These are phyloP conservation scores for Oscheius sp. DNA, from an alignment of 2,888 invertebrate species.

Conservation along the genomic window DNA sequence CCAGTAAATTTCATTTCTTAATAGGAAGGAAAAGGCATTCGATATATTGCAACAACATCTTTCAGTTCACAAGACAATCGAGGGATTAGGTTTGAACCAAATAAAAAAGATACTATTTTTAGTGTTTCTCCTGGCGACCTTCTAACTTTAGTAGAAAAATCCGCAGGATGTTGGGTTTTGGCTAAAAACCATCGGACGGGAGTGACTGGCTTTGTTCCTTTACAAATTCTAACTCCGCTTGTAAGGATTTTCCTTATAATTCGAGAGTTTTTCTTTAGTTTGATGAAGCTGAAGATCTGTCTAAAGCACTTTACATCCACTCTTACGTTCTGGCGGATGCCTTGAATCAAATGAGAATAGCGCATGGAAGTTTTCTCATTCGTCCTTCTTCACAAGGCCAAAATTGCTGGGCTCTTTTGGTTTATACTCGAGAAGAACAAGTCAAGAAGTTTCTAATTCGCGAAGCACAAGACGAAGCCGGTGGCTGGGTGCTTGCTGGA, in stretches of 20 bases:
- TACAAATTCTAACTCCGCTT: neutral
- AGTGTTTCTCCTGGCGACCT: conserved; percentile 34
- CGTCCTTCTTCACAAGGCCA: conserved; percentile 43
- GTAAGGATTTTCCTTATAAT: neutral
- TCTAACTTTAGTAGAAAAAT: conserved; percentile 35
- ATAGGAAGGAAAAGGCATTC: neutral
- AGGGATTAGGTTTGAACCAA: neutral
- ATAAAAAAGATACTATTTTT: neutral
- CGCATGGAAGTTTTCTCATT: conserved; percentile 39
- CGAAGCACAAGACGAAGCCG: neutral
- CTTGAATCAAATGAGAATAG: conserved; percentile 8
- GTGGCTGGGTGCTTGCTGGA: conserved; percentile 43
- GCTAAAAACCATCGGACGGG: conserved; percentile 44
- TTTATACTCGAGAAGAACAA: conserved; percentile 39
- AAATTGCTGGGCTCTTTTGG: conserved; percentile 43
- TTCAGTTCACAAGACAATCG: neutral
- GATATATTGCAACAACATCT: neutral
- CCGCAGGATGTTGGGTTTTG: conserved; percentile 37
- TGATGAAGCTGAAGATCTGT: neutral
- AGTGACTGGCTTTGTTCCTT: conserved; percentile 33
- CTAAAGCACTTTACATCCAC: neutral
- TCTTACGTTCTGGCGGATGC: neutral
- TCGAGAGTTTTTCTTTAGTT: neutral
- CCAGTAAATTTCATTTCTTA: neutral
- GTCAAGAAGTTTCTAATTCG: conserved; percentile 46